Evolutionary conservation across 2,888 invertebrate genomes (phyloP), one percentile per base, ranked within the genome.

Genomic region (Eilema caniola): DNA sequence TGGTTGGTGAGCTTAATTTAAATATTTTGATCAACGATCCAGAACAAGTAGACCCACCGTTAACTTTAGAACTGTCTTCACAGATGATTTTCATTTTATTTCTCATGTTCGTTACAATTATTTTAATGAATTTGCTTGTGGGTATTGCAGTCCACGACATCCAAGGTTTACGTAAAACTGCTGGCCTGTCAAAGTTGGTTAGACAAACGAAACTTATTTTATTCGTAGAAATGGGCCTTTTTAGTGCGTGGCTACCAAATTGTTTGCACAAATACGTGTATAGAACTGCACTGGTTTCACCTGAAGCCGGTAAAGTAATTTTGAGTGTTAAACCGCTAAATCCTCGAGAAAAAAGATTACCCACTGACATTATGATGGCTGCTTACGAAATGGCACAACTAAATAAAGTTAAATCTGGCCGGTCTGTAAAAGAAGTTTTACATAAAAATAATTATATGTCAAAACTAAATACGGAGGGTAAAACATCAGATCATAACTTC

Each of bases 131-230:
- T 92, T 92, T 98, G 3, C 94, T 98, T 0, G 98, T 98, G 8
- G 98, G 98, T 91, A 98, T 98, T 71, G 98, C 98, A 0, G 98
- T 98, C 0, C 98, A 98, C 76, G 98, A 98, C 87, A 98, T 98
- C 75, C 98, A 98, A 89, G 98, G 98, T 0, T 91, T 98, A 0
- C 97, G 98, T 74, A 98, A 98, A 93, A 98, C 98, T 0, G 98
- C 98, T 0, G 98, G 98, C 0, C 92, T 98, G 0, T 98, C 98
- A 0, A 98, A 98, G 85, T 94, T 98, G 23, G 98, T 98, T 1
- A 95, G 98, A 33, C 98, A 98, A 89, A 98, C 98, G 0, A 98
- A 98, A 87, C 90, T 98, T 12, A 98, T 98, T 72, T 96, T 97
- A 28, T 98, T 98, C 84, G 97, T 98, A 73, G 98, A 98, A 89